These are phyloP conservation scores for Phaenicophaeus curvirostris DNA, from an alignment of 2,797 vertebrate species.

Conservation along the genomic window DNA sequence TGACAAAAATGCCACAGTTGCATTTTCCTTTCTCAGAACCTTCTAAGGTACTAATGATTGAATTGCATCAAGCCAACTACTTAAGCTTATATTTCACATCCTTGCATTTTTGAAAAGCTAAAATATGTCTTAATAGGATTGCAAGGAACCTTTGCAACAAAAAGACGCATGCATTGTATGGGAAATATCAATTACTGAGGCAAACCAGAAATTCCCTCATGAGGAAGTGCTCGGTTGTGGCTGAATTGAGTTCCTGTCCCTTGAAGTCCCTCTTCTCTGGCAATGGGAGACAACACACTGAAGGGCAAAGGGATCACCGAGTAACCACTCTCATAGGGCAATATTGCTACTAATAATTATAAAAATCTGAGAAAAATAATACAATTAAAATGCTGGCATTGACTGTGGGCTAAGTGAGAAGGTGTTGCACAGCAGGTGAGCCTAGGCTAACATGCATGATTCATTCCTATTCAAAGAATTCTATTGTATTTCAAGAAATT, in stretches of 20 bases:
- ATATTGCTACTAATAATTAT: not conserved
- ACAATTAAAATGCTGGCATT: not conserved
- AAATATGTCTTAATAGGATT: not conserved
- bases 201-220: not conserved
- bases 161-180: not conserved
- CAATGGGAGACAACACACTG: rapidly evolving
- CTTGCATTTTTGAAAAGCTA: not conserved
- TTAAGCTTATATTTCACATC: not conserved
- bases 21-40: not conserved
- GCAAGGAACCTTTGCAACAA: not conserved
- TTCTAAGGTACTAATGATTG: not conserved
- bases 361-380: not conserved
- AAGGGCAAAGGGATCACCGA: not conserved
- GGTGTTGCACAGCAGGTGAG: not conserved
- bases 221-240: rapidly evolving
- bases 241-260: not conserved
- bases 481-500: not conserved
- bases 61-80: not conserved
- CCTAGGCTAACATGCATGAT: rapidly evolving
- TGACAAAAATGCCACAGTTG: not conserved
- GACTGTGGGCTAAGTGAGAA: not conserved
- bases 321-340: too few species aligned
- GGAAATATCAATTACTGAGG: not conserved
- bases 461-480: not conserved
- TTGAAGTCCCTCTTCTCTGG: not conserved